Evolutionary conservation across 1,140 invertebrate genomes (phyloP).

Genomic region (Bombus turneri): DNA sequence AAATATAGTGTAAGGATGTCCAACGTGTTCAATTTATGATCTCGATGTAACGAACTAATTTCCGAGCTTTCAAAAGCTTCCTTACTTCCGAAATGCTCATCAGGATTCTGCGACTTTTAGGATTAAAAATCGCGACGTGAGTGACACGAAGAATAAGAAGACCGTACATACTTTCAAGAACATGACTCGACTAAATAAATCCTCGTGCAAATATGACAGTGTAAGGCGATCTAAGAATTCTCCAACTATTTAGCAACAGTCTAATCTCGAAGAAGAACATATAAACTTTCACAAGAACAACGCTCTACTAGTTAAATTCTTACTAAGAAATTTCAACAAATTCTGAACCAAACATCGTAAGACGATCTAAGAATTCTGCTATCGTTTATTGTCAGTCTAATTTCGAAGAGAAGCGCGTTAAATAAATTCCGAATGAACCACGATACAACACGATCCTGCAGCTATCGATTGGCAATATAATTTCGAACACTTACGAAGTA

Average conservation of each 20-base stretch:
- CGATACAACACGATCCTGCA: too few species aligned
- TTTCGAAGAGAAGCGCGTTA: not conserved
- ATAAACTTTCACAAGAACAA: not conserved
- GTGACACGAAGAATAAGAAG: not conserved
- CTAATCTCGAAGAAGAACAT: not conserved
- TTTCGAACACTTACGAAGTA: not conserved
- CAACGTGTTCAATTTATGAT: not conserved
- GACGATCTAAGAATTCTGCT: not conserved
- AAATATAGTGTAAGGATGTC: not conserved
- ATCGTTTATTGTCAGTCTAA: not conserved
- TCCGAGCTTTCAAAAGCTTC: not conserved
- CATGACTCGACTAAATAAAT: not conserved
- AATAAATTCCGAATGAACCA: not conserved
- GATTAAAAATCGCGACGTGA: not conserved
- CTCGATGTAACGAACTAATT: not conserved
- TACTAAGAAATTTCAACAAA: not conserved
- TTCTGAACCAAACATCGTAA: not conserved
- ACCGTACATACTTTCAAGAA: not conserved
- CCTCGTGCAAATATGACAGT: not conserved
- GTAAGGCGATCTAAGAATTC: too few species aligned
- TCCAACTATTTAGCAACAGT: not conserved
- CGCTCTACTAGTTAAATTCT: not conserved
- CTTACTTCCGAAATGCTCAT: not conserved
- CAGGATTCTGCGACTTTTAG: not conserved
- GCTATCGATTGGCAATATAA: not conserved